These are phyloP conservation scores for Sminthopsis crassicaudata DNA, from an alignment of 2,113 vertebrate genomes.

Conservation along the genomic window DNA sequence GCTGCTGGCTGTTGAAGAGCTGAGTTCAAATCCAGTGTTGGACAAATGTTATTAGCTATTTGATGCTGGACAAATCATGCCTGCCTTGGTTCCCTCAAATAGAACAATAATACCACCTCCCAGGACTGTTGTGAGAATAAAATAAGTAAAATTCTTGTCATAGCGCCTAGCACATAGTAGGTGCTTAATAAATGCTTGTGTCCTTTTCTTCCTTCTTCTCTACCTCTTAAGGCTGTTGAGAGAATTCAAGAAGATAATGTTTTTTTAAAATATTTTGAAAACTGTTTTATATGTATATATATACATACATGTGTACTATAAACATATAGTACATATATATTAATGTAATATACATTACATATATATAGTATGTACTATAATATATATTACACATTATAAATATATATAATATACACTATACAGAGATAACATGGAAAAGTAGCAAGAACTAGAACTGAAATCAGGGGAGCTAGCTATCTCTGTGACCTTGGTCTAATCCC, in stretches of 20 bases:
- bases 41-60: neutral
- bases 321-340: no score
- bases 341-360: no score
- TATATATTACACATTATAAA: no score
- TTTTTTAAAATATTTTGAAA: neutral
- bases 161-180: neutral
- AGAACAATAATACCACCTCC: neutral
- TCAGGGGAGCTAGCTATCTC: neutral
- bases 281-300: no score
- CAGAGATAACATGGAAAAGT: neutral
- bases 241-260: neutral
- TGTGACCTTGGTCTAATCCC: neutral
- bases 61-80: neutral
- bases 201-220: neutral
- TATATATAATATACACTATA: neutral
- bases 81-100: neutral
- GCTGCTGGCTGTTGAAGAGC: neutral
- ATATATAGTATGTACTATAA: no score
- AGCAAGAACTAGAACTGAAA: neutral
- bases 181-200: neutral
- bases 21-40: neutral
- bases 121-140: neutral
- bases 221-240: neutral
- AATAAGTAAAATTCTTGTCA: neutral
- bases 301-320: no score